Evolutionary conservation across 2,888 invertebrate species (phyloP).

Genomic region (Acanthosepion esculentum): DNA sequence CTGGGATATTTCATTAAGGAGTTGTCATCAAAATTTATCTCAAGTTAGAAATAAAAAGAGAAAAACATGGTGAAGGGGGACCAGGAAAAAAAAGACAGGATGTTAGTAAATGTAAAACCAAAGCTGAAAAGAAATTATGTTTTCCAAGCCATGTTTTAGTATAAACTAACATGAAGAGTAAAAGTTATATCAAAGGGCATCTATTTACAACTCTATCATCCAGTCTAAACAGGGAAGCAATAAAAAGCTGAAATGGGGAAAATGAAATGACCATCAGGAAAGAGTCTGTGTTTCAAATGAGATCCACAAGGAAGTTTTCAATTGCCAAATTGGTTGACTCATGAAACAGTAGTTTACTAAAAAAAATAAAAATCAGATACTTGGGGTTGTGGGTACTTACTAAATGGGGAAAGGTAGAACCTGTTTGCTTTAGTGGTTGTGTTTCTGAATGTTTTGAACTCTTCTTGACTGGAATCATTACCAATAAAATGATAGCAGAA

Average conservation of each 20-base stretch:
- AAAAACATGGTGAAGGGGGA: not conserved
- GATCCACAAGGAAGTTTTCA: constrained; percentile 33
- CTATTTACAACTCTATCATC: constrained; percentile 33
- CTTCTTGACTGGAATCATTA: not conserved
- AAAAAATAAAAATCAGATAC: not conserved
- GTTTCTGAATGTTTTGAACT: not conserved
- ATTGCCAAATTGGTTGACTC: not conserved
- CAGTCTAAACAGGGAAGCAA: constrained; percentile 33
- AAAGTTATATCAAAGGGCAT: constrained; percentile 22
- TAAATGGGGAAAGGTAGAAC: not conserved
- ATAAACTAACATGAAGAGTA: not conserved
- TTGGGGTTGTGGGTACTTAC: not conserved
- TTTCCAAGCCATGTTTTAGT: constrained; percentile 3
- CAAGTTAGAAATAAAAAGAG: not conserved
- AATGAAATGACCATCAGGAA: constrained; percentile 4
- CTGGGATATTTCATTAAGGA: not conserved
- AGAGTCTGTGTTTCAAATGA: not conserved
- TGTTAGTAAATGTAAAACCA: not conserved
- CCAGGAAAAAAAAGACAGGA: not conserved
- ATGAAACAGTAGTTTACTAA: not conserved
- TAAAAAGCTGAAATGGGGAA: not conserved
- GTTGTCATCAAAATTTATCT: not conserved
- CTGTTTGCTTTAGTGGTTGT: not conserved
- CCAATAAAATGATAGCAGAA: not conserved
- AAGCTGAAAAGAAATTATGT: constrained; percentile 16